A percentile compares a stretch with the other conserved stretches of the same genome.
Evolutionary conservation across 2,888 invertebrate species (phyloP).

Genomic region (Cylloceria caligata): DNA sequence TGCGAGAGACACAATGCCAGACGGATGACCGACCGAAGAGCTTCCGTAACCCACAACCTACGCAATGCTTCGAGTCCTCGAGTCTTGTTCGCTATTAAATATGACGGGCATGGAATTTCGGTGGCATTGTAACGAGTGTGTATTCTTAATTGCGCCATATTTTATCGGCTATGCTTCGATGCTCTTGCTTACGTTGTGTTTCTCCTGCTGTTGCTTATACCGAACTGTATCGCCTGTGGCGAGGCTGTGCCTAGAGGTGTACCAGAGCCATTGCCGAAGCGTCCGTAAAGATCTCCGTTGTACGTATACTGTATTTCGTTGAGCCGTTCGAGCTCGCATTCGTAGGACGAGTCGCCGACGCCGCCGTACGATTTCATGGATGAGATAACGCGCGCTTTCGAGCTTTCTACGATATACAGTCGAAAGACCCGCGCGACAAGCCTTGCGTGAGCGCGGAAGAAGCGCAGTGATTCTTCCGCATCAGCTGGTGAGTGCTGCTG

Average conservation of each 20-base stretch:
- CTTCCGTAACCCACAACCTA: slow-evolving; percentile 70
- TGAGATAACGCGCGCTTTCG: slow-evolving; percentile 51
- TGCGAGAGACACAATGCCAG: slow-evolving; percentile 73
- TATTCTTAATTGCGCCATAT: slow-evolving; percentile 67
- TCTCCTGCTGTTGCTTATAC: not conserved
- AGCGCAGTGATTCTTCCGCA: slow-evolving; percentile 38
- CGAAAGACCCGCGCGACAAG: slow-evolving; percentile 36
- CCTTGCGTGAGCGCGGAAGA: slow-evolving; percentile 18
- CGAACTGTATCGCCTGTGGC: slow-evolving; percentile 56
- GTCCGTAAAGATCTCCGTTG: slow-evolving; percentile 30
- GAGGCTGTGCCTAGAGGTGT: slow-evolving; percentile 34
- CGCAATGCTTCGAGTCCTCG: slow-evolving; percentile 14
- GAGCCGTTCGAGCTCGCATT: slow-evolving; percentile 23
- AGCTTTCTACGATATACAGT: slow-evolving; percentile 47
- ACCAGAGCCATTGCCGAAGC: slow-evolving; percentile 34
- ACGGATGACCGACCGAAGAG: slow-evolving; percentile 71
- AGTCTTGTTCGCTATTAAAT: slow-evolving; percentile 76
- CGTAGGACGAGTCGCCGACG: slow-evolving; percentile 25
- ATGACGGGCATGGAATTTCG: slow-evolving; percentile 68
- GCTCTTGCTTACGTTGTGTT: not conserved
- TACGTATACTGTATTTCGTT: not conserved
- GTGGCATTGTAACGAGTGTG: slow-evolving; percentile 70
- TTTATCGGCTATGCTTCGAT: slow-evolving; percentile 41
- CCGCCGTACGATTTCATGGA: slow-evolving; percentile 48
- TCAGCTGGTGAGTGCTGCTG: slow-evolving; percentile 30